Base-by-base conservation (phyloP, 2,888 invertebrate species). In the Ophion obscuratus region DNA sequence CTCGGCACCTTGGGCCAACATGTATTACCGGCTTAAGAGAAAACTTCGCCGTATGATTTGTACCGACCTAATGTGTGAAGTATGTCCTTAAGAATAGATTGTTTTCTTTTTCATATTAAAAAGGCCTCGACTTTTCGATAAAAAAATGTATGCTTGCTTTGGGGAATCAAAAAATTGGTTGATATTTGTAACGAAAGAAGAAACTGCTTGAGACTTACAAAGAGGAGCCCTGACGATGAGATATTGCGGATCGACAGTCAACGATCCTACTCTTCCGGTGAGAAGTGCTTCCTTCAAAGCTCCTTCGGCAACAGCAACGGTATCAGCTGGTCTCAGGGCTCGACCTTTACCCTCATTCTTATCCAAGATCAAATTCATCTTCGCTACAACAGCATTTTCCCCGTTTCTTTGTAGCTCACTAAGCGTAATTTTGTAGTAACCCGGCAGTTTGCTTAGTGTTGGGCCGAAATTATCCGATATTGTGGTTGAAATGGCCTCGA, bases 171-270 rank as follows among this genome's bases (percentile, higher is more conserved):
- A 31, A 31, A 31, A 4, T 31, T 31, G 31, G 31, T 31, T 31
- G 31, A 31, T 31, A 2, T 61, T 74, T 24, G 5, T 36, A 3
- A 14, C 17, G 9, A 24, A 62, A 6, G 3, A 11, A 44, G 7
- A 62, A 62, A 14, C 6, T 1, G 10, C 24, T 24, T 10, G 59
- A 24, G 87, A 95, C 96, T 96, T 94, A 97, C 98, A 95, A 92
- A 96, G 90, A 24, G 94, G 95, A 2, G 97, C 96, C 90, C 96
- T 96, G 90, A 98, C 96, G 77, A 97, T 96, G 84, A 98, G 94
- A 92, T 97, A 98, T 84, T 96, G 96, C 0, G 98, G 97, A 93
- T 98, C 98, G 0, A 98, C 96, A 36, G 96, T 96, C 1, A 98
- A 94, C 47, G 97, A 96, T 1, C 98, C 98, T 9, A 98, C 96